phyloP scores from a whole-genome alignment of 2,797 vertebrate species.

The Enteromius thamalakanensis region DNA sequence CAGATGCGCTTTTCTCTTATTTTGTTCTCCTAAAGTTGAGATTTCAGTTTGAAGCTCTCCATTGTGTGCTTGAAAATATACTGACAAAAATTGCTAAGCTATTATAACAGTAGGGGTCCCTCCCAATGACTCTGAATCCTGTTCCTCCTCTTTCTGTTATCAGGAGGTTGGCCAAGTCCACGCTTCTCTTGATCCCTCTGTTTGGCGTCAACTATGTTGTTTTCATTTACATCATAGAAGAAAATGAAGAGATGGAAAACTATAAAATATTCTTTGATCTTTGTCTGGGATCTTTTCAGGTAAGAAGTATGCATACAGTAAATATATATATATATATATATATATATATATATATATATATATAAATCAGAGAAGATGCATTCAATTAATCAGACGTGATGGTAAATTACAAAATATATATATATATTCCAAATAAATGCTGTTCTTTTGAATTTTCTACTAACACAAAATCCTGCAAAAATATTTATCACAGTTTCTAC shows the following conservation, averaged over 20 bases:
- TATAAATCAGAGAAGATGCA: too few relatives aligned
- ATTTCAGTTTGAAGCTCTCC: neutral
- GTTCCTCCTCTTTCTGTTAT: slow-evolving; percentile 28
- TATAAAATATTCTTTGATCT: slow-evolving; percentile 91
- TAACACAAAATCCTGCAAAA: neutral
- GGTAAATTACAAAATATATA: neutral
- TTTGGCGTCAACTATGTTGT: slow-evolving; percentile 92
- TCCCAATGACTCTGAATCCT: neutral
- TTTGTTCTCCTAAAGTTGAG: slow-evolving; percentile 12
- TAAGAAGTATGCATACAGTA: slow-evolving; percentile 56
- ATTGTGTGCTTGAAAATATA: slow-evolving; percentile 4
- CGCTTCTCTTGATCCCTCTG: slow-evolving; percentile 90
- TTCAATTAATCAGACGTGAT: neutral
- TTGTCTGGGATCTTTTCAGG: slow-evolving; percentile 92
- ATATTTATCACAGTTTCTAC: neutral
- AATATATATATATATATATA: neutral
- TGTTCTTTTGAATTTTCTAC: neutral
- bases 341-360: too few relatives aligned
- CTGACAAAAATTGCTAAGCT: neutral
- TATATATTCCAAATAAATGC: neutral
- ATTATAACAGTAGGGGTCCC: neutral
- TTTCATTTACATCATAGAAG: slow-evolving; percentile 83
- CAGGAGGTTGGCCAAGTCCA: slow-evolving; percentile 94
- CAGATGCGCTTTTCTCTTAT: neutral
- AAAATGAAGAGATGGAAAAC: slow-evolving; percentile 68